These are phyloP conservation scores for Pan paniscus DNA, from an alignment of 2,113 vertebrate species.

Conservation along the genomic window DNA sequence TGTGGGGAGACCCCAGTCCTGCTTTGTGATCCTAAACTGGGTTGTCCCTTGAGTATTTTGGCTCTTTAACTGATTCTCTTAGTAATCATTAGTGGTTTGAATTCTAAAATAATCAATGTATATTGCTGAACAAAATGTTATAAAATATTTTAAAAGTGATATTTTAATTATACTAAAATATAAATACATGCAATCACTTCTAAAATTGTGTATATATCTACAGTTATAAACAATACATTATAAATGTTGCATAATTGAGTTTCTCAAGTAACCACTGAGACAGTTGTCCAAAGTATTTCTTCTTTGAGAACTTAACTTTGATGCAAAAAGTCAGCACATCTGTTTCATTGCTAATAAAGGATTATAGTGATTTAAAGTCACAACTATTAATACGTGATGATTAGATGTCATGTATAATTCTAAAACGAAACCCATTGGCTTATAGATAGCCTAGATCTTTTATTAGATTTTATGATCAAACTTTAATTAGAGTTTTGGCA, in stretches of 20 bases:
- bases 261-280: neutral
- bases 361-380: neutral
- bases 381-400: neutral
- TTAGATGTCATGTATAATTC: neutral
- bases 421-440: neutral
- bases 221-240: neutral
- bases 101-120: neutral
- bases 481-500: neutral
- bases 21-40: neutral
- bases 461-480: neutral
- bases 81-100: constrained; percentile 16
- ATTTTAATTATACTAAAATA: neutral
- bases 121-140: constrained; percentile 22
- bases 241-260: neutral
- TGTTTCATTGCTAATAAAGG: neutral
- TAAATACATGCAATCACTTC: neutral
- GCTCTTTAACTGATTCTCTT: constrained; percentile 21
- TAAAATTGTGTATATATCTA: neutral
- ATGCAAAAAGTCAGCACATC: neutral
- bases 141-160: constrained; percentile 39
- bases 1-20: neutral
- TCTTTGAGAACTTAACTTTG: constrained; percentile 16
- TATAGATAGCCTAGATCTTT: neutral
- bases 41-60: neutral
- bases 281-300: neutral